These are phyloP conservation scores for Eidolon helvum DNA, from an alignment of 2,113 vertebrate genomes.

Conservation along the genomic window DNA sequence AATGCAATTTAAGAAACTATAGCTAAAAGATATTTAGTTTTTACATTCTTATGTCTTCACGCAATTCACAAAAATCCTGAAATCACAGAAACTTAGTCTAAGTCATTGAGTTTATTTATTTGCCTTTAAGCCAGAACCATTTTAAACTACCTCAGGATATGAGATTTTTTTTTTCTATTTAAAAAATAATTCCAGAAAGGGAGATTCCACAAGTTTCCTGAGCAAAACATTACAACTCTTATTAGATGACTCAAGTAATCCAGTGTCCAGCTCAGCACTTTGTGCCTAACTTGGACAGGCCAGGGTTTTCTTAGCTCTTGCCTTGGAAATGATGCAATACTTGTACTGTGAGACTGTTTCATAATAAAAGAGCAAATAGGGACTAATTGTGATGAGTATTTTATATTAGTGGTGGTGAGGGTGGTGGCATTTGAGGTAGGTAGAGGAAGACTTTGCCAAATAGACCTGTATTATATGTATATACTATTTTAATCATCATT, in stretches of 20 bases:
- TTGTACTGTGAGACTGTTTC: background rate
- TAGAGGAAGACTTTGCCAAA: background rate
- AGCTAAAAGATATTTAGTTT: slow-evolving; percentile 49
- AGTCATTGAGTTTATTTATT: slow-evolving; percentile 43
- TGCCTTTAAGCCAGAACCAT: slow-evolving; percentile 18
- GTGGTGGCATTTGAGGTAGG: background rate
- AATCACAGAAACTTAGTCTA: slow-evolving; percentile 31
- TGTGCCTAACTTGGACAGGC: background rate
- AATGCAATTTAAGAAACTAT: slow-evolving; percentile 40
- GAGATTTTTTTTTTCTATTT: slow-evolving; percentile 51
- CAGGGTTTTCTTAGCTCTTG: background rate
- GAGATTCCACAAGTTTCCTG: slow-evolving; percentile 52
- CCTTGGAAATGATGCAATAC: slow-evolving; percentile 12
- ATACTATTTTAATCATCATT: background rate
- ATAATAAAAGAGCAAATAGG: background rate
- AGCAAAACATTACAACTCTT: background rate
- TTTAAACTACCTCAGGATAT: slow-evolving; percentile 54
- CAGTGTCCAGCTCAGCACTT: background rate
- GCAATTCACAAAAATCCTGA: slow-evolving; percentile 24
- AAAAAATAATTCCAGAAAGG: slow-evolving; percentile 53
- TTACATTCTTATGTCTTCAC: background rate
- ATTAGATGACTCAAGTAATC: slow-evolving; percentile 20
- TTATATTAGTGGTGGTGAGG: background rate
- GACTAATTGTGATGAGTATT: background rate
- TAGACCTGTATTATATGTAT: too few relatives aligned